Percentiles rank a stretch among this genome's conserved stretches.
Evolutionary conservation across 2,113 vertebrate species (phyloP).

Genomic region (Hipposideros armiger): DNA sequence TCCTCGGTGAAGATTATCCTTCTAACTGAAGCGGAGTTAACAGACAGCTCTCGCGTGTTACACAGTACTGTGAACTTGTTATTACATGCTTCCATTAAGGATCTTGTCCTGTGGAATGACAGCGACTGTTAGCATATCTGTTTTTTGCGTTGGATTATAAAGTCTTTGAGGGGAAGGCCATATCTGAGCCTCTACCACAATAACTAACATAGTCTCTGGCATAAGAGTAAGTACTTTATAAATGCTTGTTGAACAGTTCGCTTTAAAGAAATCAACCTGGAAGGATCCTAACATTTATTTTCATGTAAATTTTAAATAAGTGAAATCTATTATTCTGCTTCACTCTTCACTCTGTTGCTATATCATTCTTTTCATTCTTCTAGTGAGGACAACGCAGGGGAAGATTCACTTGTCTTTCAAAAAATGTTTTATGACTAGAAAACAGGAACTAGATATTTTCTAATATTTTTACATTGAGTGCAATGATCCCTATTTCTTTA

Average conservation of each 20-base stretch:
- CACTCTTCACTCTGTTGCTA: background rate
- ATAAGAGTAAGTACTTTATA: background rate
- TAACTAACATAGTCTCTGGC: background rate
- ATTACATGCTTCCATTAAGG: background rate
- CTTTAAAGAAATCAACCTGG: background rate
- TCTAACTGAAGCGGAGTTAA: background rate
- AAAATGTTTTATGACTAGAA: background rate
- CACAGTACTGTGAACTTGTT: background rate
- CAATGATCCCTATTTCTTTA: background rate
- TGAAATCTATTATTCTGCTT: background rate
- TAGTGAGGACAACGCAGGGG: background rate
- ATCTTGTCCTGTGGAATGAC: background rate
- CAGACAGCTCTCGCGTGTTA: background rate
- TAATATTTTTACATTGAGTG: background rate
- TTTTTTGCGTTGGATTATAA: background rate
- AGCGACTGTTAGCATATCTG: background rate
- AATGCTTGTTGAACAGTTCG: background rate
- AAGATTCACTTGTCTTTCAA: background rate
- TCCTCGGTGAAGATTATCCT: background rate
- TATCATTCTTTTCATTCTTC: background rate
- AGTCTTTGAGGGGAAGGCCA: background rate
- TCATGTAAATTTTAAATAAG: background rate
- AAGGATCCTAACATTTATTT: background rate
- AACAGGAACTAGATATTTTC: background rate
- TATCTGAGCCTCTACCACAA: background rate